Evolutionary conservation across 64 coral and sea anemone genomes (phyloP).

Genomic region (Dendrophyllia cribrosa): DNA sequence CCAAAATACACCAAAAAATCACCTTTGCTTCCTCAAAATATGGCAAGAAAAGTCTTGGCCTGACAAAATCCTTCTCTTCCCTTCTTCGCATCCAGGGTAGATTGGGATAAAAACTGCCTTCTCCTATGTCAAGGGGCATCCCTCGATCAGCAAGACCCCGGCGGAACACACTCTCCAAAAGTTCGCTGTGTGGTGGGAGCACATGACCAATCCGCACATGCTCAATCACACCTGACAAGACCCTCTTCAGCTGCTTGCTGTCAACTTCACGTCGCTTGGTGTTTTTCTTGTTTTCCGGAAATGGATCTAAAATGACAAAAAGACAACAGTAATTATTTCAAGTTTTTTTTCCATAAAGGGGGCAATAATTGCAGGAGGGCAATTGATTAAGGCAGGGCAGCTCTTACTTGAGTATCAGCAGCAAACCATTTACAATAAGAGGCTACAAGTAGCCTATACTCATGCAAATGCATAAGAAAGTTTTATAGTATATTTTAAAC

Average conservation of each 20-base stretch:
- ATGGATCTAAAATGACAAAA: slow-evolving; percentile 34
- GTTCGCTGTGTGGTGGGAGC: slow-evolving; percentile 74
- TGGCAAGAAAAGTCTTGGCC: slow-evolving; percentile 83
- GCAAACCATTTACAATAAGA: no score
- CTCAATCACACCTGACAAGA: slow-evolving; percentile 76
- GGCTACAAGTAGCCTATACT: no score
- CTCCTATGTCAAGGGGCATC: slow-evolving; percentile 93
- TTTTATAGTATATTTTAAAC: no score
- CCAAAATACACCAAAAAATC: background rate
- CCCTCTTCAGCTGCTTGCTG: slow-evolving; percentile 75
- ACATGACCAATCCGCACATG: slow-evolving; percentile 89
- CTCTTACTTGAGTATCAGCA: no score
- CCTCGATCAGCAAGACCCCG: slow-evolving; percentile 78
- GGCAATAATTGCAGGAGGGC: background rate
- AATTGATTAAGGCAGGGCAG: no score
- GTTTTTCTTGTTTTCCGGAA: slow-evolving; percentile 75
- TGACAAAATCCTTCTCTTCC: slow-evolving; percentile 85
- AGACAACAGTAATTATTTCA: background rate
- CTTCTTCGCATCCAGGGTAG: slow-evolving; percentile 89
- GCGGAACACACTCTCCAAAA: slow-evolving; percentile 79
- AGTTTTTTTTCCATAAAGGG: no score
- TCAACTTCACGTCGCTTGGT: slow-evolving; percentile 82
- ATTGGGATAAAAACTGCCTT: slow-evolving; percentile 89
- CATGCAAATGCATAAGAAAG: no score
- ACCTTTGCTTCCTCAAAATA: slow-evolving; percentile 97